Conservation (phyloP, 2,888 invertebrate genomes). For the Chaitophorus viminalis region DNA sequence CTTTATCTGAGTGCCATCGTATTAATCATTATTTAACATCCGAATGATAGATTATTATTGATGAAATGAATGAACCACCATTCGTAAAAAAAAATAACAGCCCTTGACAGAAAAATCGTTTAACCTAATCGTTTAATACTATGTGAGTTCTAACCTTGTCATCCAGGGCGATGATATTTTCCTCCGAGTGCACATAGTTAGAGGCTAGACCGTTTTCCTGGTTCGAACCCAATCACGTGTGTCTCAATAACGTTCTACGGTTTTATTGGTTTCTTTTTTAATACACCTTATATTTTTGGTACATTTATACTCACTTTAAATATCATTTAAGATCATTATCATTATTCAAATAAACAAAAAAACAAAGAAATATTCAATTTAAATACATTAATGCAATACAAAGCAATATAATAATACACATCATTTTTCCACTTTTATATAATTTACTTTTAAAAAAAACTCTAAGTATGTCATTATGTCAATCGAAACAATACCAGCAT, state of each 20-base stretch:
- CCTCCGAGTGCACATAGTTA: background rate
- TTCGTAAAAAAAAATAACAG: background rate
- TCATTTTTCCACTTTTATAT: too few relatives aligned
- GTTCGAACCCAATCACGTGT: too few relatives aligned
- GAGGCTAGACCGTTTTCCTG: background rate
- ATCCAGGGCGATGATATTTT: background rate
- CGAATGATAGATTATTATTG: background rate
- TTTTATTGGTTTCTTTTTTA: too few relatives aligned
- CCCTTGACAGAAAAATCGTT: background rate
- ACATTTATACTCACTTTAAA: background rate
- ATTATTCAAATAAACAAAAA: background rate
- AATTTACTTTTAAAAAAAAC: too few relatives aligned
- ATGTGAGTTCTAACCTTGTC: background rate
- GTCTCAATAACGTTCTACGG: too few relatives aligned
- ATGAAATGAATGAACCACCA: background rate
- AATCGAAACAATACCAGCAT: background rate
- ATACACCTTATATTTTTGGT: background rate
- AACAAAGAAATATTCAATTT: background rate
- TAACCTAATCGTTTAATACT: background rate
- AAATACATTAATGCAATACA: background rate
- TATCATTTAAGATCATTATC: background rate
- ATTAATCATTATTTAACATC: slow-evolving; percentile 1
- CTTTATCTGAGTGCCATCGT: background rate
- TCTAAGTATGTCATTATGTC: too few relatives aligned
- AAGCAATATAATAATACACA: too few relatives aligned